Base-by-base conservation (phyloP, 2,888 invertebrate genomes). In the Synergus umbraculus region DNA sequence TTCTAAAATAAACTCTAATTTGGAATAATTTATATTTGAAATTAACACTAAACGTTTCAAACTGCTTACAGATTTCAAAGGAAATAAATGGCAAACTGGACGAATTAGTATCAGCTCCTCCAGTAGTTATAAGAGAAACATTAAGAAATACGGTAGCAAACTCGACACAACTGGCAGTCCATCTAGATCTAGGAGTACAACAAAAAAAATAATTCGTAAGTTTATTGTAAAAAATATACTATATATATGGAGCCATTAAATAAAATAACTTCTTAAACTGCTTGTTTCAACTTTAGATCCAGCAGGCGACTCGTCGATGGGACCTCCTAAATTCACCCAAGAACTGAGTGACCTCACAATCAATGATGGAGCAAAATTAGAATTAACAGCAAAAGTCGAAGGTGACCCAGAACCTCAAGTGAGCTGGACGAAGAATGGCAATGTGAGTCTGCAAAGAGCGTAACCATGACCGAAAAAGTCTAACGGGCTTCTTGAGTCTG, bases 361-460 rank as follows among this genome's bases (percentile, higher is more conserved):
- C 54, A 95, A 95, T 60, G 98, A 98, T 93, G 98, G 98, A n/a
- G 96, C 97, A 83, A 95, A 96, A 81, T 93, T 98, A 79, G 95
- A 96, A 86, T 94, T 99, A 85, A 95, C 95, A 15, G 97, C 97
- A 84, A 95, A 96, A 83, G 97, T 98, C 76, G 95, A 96, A 85
- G 98, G 98, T 15, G 98, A 98, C 93, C 98, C 98, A 69, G 98
- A 97, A 91, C 98, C 98, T 0, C 95, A 97, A 90, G 96, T 98
- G 65, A 95, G 95, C 85, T 98, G 98, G 98, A 94, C 94, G 89
- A 98, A 97, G 93, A 96, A 97, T 90, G 96, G 95, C n/a, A 95
- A 96, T 92, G 95, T 94, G 82, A 91, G 91, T 83, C 49, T 37
- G 92, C 1, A 67, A 29, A 29, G 22, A 22, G 22, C 22, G 22